A percentile compares a stretch with the other conserved stretches of the same genome.
Conservation (phyloP, 2,888 invertebrate genomes). For the Pachydiplax longipennis region DNA sequence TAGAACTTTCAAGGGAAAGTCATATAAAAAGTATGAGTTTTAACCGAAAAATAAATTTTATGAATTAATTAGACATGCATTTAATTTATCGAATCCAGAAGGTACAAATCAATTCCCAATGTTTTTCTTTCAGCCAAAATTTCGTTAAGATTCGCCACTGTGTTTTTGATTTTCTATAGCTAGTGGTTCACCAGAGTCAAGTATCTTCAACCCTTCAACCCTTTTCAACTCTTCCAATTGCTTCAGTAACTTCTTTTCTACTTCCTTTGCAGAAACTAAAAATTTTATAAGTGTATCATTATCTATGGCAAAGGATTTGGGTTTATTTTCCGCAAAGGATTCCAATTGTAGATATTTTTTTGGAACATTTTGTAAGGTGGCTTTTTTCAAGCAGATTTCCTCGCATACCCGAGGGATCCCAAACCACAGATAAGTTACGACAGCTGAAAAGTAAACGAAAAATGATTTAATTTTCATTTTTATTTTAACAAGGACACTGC, state of each 20-base stretch:
- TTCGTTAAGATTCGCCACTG: background rate
- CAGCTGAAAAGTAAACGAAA: background rate
- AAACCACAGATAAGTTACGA: background rate
- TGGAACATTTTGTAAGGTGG: background rate
- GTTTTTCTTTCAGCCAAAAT: background rate
- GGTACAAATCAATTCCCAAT: too few species aligned
- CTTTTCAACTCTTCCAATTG: slow-evolving; percentile 11
- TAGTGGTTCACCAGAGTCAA: background rate
- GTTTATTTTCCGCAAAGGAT: background rate
- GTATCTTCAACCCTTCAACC: background rate
- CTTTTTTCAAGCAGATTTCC: background rate
- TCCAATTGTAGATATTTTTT: background rate
- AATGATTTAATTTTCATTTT: background rate
- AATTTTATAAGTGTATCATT: background rate
- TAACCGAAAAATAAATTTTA: background rate
- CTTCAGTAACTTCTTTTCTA: background rate
- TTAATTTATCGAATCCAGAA: too few species aligned
- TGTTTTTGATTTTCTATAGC: background rate
- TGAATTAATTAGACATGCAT: too few species aligned
- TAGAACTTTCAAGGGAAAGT: background rate
- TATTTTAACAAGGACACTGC: background rate
- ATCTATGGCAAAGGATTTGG: background rate
- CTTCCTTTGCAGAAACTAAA: background rate
- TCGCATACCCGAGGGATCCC: background rate
- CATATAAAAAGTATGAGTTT: background rate